These are phyloP conservation scores for Temnothorax nylanderi DNA, from an alignment of 1,140 invertebrate genomes.

Conservation along the genomic window DNA sequence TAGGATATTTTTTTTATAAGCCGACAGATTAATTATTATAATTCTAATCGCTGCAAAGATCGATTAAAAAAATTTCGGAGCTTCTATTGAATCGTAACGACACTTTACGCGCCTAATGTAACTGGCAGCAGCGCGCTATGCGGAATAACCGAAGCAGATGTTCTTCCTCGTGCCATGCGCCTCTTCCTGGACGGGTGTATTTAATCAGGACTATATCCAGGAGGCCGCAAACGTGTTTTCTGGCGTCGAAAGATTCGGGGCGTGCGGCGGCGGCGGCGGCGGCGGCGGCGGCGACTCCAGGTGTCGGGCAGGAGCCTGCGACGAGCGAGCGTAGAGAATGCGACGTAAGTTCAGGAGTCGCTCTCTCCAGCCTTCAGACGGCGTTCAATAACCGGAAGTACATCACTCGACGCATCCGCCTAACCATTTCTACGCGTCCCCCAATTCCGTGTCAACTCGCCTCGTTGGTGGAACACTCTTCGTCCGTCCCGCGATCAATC, in stretches of 20 bases:
- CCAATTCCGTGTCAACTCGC: constrained; percentile 70
- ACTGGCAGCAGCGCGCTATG: neutral
- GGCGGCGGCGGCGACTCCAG: constrained; percentile 59
- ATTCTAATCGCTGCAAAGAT: neutral
- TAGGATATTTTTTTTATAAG: neutral
- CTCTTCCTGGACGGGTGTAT: constrained; percentile 58
- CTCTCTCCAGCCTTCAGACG: constrained; percentile 74
- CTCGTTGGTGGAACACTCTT: constrained; percentile 60
- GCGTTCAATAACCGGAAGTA: constrained; percentile 80
- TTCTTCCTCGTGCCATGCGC: constrained; percentile 42
- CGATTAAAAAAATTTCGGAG: neutral
- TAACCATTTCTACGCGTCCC: constrained; percentile 77
- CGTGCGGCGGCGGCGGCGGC: constrained; percentile 30
- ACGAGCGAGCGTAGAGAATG: constrained; percentile 16
- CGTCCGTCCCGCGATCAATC: constrained; percentile 33
- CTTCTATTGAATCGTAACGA: neutral
- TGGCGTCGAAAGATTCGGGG: constrained; percentile 42
- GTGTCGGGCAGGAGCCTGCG: constrained; percentile 61
- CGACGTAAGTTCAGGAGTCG: constrained; percentile 66
- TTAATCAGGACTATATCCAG: constrained; percentile 69
- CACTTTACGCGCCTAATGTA: neutral
- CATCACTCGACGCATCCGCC: constrained; percentile 80
- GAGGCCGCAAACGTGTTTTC: constrained; percentile 40
- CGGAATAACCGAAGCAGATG: constrained; percentile 38
- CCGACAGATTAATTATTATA: neutral